Evolutionary conservation across 2,888 invertebrate genomes (phyloP), one percentile per base, ranked within the genome.

Genomic region (Brachypalpus laphriformis): DNA sequence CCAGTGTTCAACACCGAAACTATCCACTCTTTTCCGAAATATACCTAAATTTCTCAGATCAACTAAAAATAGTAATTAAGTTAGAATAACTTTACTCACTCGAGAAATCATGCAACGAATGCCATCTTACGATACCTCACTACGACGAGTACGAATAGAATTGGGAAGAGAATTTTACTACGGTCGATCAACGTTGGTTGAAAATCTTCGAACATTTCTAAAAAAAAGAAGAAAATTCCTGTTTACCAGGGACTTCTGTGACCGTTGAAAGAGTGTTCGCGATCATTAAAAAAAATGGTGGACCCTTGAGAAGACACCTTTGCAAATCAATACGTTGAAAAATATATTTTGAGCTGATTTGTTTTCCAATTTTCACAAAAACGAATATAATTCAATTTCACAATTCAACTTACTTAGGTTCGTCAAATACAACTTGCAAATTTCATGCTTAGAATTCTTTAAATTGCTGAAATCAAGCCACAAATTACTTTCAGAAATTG

Each of bases 391-490:
- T 20, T 51, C 51, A 51, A 25, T 51, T 51, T 51, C 22, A 20
- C 14, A 42, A 42, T 42, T 42, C 42, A 42, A 42, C n/a, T 14
- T 14, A 42, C n/a, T 42, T 14, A 42, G 42, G n/a, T n/a, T n/a
- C n/a, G n/a, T n/a, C n/a, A n/a, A n/a, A n/a, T n/a, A n/a, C n/a
- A n/a, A n/a, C n/a, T n/a, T n/a, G n/a, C n/a, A n/a, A n/a, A n/a
- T n/a, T n/a, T n/a, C n/a, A n/a, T 42, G 20, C 51, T 51, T 51
- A 20, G 51, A 51, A 51, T 51, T 51, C 51, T 51, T 51, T n/a
- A 5, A 9, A 47, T 47, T 18, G 16, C 47, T 47, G 16, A 47
- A 47, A 47, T 47, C 47, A 47, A 47, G 47, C 18, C 47, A n/a
- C 47, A 47, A 47, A 47, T 47, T 47, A 47, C 47, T 47, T 47